phyloP scores from a whole-genome alignment of 2,888 invertebrate genomes.

The Caenorhabditis zanzibari region DNA sequence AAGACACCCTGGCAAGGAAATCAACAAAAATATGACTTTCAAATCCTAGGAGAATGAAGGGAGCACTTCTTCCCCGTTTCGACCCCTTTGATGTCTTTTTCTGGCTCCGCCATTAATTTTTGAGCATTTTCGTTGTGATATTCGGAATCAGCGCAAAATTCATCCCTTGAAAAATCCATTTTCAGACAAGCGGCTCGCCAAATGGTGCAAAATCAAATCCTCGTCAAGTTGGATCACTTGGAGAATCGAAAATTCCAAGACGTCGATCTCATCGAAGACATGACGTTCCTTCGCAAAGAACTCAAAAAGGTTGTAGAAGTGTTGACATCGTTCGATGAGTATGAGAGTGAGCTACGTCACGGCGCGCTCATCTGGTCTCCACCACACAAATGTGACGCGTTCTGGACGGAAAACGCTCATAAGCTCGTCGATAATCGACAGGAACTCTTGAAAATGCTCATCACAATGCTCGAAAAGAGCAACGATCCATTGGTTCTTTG shows the following conservation, averaged over 20 bases:
- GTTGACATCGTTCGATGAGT: conserved; percentile 98
- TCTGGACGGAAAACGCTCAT: conserved; percentile 98
- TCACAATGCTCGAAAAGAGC: conserved; percentile 93
- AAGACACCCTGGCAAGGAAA: no score
- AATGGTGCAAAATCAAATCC: conserved; percentile 97
- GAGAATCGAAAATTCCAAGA: conserved; percentile 97
- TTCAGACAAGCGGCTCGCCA: conserved; percentile 95
- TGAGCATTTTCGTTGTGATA: no score
- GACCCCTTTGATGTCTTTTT: no score
- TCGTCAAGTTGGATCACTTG: conserved; percentile 91
- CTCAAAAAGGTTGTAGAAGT: conserved; percentile 93
- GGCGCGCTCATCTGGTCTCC: conserved; percentile 97
- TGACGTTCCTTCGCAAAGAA: conserved; percentile 93
- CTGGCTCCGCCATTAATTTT: no score
- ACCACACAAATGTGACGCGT: conserved; percentile 97
- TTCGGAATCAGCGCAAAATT: no score
- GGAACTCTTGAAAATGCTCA: conserved; percentile 94
- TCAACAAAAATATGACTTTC: no score
- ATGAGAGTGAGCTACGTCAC: conserved; percentile 84
- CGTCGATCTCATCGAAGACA: conserved; percentile 90
- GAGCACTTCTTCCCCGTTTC: no score
- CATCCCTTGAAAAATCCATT: no score
- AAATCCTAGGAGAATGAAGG: no score
- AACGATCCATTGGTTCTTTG: conserved; percentile 95
- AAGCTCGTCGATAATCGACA: conserved; percentile 97